Percentiles rank a stretch among this genome's conserved stretches.
Conservation (phyloP, 2,888 invertebrate species). For the Drosophila melanosoma region DNA sequence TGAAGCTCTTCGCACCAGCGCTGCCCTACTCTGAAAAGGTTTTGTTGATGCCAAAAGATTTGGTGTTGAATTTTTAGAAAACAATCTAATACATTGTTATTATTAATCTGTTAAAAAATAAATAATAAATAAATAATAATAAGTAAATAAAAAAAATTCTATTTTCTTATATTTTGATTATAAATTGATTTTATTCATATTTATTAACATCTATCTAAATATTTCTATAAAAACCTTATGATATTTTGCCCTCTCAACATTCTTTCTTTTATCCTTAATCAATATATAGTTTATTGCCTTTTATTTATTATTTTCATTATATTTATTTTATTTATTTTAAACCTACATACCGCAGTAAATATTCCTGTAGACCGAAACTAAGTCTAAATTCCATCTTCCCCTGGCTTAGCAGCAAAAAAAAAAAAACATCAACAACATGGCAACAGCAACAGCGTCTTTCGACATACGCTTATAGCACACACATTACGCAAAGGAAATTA, state of each 20-base stretch:
- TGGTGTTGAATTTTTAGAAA: not conserved
- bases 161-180: too few species aligned
- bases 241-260: too few species aligned
- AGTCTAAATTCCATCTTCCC: conserved; percentile 13
- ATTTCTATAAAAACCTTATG: too few species aligned
- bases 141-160: too few species aligned
- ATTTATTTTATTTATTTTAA: not conserved
- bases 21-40: conserved; percentile 48
- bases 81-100: not conserved
- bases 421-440: conserved; percentile 22
- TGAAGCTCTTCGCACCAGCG: conserved; percentile 50
- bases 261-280: not conserved
- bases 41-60: not conserved
- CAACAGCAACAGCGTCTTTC: conserved; percentile 19
- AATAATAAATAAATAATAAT: too few species aligned
- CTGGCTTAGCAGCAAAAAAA: conserved; percentile 24
- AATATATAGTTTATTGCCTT: too few species aligned
- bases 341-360: conserved; percentile 25
- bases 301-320: too few species aligned
- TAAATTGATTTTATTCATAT: too few species aligned
- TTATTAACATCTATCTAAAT: too few species aligned
- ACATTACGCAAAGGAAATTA: conserved; percentile 73
- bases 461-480: conserved; percentile 23
- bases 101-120: too few species aligned
- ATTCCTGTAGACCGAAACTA: conserved; percentile 23